Evolutionary conservation across 1,140 invertebrate genomes (phyloP).

Genomic region (Galleria mellonella): DNA sequence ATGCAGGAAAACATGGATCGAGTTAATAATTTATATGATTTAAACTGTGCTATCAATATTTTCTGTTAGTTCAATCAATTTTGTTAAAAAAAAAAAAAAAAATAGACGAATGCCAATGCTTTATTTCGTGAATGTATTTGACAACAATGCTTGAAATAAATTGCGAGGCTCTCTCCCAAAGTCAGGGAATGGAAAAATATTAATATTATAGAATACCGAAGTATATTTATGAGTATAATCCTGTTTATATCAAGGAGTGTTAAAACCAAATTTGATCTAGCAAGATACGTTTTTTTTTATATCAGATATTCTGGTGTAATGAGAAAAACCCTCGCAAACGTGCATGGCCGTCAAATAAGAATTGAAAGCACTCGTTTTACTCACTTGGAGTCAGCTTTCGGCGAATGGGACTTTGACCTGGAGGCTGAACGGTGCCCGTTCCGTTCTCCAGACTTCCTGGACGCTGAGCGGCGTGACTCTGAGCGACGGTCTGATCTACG

Average conservation of each 20-base stretch:
- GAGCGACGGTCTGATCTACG: conserved; percentile 42
- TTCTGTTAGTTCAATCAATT: conserved; percentile 23
- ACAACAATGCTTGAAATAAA: conserved; percentile 18
- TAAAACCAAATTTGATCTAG: no score
- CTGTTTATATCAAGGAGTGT: no score
- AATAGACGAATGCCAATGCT: conserved; percentile 17
- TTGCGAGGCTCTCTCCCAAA: conserved; percentile 13
- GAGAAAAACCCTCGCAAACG: conserved; percentile 24
- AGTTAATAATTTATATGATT: conserved; percentile 32
- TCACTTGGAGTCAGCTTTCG: conserved; percentile 48
- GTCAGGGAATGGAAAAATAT: not conserved
- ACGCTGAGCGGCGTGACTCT: conserved; percentile 38
- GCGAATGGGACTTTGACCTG: conserved; percentile 65
- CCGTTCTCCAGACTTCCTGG: conserved; percentile 41
- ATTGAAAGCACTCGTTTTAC: conserved; percentile 65
- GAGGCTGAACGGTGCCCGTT: conserved; percentile 68
- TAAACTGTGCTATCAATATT: conserved; percentile 41
- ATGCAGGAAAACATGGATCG: conserved; percentile 40
- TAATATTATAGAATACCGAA: no score
- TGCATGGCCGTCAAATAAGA: conserved; percentile 38
- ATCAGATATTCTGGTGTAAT: no score
- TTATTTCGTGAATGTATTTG: conserved; percentile 14
- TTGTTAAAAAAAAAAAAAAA: conserved; percentile 23
- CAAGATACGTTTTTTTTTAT: no score
- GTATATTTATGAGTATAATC: no score